Evolutionary conservation across 2,113 vertebrate genomes (phyloP), one percentile per base, ranked within the genome.

Genomic region (Nicator chloris): DNA sequence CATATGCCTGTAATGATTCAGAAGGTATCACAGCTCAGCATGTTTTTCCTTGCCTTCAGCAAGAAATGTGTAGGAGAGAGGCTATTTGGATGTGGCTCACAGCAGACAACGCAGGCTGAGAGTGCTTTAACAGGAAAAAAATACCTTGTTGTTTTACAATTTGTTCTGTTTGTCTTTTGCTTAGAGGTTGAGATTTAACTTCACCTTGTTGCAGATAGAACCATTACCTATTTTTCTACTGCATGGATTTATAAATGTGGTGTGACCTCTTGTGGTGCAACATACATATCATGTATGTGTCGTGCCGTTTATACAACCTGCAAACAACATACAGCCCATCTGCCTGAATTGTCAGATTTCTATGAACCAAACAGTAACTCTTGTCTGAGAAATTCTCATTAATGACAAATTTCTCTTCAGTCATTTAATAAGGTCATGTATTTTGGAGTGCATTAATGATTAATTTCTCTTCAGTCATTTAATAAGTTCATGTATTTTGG

Each of bases 261-360:
- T 96, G 4, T 94, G 97, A 97, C 98, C 96, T 85, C 97, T 97
- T 73, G 95, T 98, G 98, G 97, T 73, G 1, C 3, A 93, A 80
- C 37, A 81, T 96, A 97, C 7, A 8, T 22, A 37, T 39, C 56
- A 89, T 59, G 85, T 8, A 22, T 8, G 26, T 3, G 11, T 35
- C 63, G 30, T 6, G 11, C 24, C 12, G 5, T 61, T 88, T 33
- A 63, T 50, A 14, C 49, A 82, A 87, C 24, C 65, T 79, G 82
- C n/a, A 54, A 20, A 24, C 5, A 3, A 59, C 13, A 35, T 13
- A 61, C 7, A 95, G 31, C 24, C 57, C 33, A 11, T 78, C 51
- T 91, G 82, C 22, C 33, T 59, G 56, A 19, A 76, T 42, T 9
- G 27, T 23, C 64, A n/a, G 60, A 79, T 77, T 57, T 18, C 37